A percentile compares a stretch with the other conserved stretches of the same genome.
Evolutionary conservation across 2,113 vertebrate genomes (phyloP).

Genomic region (Tringa solitaria): DNA sequence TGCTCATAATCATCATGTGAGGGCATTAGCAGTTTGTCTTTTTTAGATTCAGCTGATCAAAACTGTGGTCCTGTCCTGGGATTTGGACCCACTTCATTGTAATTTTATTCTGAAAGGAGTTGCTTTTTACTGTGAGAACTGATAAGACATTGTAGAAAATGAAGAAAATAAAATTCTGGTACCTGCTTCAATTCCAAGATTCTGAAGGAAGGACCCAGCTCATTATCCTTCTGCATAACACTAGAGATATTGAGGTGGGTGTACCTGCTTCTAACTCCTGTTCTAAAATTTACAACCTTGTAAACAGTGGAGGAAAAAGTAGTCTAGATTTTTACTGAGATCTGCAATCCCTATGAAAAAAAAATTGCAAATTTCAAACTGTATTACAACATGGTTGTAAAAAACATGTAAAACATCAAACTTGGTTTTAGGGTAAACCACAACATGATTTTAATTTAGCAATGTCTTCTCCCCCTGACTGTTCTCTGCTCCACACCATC

Average conservation of each 20-base stretch:
- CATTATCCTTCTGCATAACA: background rate
- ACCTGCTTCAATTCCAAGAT: background rate
- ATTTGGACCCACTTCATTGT: background rate
- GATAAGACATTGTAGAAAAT: background rate
- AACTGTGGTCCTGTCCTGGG: background rate
- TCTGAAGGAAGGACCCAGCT: background rate
- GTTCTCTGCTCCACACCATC: background rate
- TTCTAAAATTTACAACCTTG: background rate
- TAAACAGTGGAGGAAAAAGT: background rate
- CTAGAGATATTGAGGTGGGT: background rate
- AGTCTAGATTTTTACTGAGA: background rate
- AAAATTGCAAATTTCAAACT: background rate
- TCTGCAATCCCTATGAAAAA: background rate
- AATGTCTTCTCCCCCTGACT: background rate
- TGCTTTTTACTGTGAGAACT: background rate
- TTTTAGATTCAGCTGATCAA: background rate
- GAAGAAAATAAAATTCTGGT: background rate
- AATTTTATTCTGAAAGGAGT: background rate
- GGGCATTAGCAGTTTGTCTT: background rate
- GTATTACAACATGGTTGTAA: background rate
- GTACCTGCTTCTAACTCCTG: background rate
- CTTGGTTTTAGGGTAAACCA: background rate
- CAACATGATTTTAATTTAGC: background rate
- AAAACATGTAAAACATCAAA: accelerated
- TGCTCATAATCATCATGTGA: background rate